phyloP scores from a whole-genome alignment of 2,113 vertebrate species.

The Cynocephalus volans region DNA sequence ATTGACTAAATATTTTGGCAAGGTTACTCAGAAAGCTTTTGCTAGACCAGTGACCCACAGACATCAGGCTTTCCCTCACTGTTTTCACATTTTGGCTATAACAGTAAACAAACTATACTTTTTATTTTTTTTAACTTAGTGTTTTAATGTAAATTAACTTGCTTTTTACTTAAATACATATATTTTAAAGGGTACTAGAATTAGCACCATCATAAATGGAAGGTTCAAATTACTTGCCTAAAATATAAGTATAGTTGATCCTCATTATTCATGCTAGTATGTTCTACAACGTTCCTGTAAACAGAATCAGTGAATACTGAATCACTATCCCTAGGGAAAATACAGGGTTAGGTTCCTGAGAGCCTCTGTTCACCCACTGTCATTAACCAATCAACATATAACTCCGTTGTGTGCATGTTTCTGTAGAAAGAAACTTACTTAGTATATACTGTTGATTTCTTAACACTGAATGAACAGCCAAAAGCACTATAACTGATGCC shows the following conservation, averaged over 20 bases:
- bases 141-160: neutral
- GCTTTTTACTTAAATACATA: neutral
- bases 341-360: neutral
- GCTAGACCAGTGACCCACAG: neutral
- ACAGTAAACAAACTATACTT: neutral
- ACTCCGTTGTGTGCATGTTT: neutral
- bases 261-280: neutral
- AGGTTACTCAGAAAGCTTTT: neutral
- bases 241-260: neutral
- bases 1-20: neutral
- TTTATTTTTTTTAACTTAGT: neutral
- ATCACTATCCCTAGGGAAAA: neutral
- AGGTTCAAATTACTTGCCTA: neutral
- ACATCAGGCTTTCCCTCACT: neutral
- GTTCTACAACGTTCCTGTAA: neutral
- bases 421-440: neutral
- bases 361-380: neutral
- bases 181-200: neutral
- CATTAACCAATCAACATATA: neutral
- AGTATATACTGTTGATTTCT: neutral
- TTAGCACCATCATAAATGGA: neutral
- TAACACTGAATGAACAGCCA: neutral
- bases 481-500: neutral
- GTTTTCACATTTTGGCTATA: constrained; percentile 26
- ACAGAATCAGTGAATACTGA: neutral